phyloP scores from a whole-genome alignment of 1,140 invertebrate species.

The Periplaneta americana region DNA sequence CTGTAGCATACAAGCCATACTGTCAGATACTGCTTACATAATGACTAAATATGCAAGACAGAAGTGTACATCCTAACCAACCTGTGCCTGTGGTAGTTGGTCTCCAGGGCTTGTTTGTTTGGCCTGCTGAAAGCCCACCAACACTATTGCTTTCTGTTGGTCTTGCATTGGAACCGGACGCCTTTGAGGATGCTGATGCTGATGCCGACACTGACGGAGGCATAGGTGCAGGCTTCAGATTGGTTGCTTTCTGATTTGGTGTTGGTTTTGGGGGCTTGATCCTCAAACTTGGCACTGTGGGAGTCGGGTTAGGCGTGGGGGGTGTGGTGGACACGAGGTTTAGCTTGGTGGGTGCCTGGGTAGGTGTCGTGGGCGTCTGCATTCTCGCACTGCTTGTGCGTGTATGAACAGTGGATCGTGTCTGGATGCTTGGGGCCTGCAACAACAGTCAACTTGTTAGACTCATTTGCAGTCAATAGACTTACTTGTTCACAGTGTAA shows the following conservation, averaged over 20 bases:
- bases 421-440: neutral
- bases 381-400: neutral
- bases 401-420: neutral
- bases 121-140: slow-evolving; percentile 40
- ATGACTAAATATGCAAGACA: neutral
- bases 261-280: neutral
- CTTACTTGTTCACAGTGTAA: neutral
- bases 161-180: neutral
- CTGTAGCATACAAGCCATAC: slow-evolving; percentile 1
- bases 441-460: neutral
- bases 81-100: neutral
- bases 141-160: slow-evolving; percentile 15
- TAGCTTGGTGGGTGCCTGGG: neutral
- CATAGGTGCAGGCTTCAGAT: no score
- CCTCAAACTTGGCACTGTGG: neutral
- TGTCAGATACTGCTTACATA: neutral
- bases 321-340: neutral
- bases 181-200: neutral
- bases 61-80: neutral
- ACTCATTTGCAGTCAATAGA: no score
- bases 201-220: neutral
- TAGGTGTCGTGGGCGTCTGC: neutral
- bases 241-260: neutral
- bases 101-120: slow-evolving; percentile 24
- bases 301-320: neutral